These are phyloP conservation scores for Tetragonula clypearis DNA, from an alignment of 1,140 invertebrate species.

Conservation along the genomic window DNA sequence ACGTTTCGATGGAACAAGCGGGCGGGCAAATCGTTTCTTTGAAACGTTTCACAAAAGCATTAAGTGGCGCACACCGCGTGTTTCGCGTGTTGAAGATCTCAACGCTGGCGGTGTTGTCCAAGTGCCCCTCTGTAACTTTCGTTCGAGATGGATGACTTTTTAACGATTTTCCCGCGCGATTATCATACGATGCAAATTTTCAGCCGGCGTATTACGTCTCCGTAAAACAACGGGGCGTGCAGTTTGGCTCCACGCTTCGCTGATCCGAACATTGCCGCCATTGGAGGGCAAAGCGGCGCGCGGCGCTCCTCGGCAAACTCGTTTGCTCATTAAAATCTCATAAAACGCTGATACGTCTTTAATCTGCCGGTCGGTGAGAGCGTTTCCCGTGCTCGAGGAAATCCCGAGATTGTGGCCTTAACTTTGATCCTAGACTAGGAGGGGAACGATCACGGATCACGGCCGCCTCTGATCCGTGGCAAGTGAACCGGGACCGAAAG, in stretches of 20 bases:
- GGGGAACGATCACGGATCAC: constrained; percentile 36
- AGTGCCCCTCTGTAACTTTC: neutral
- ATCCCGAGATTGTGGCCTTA: constrained; percentile 39
- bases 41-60: constrained; percentile 21
- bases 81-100: neutral
- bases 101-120: neutral
- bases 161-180: constrained; percentile 30
- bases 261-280: neutral
- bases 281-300: neutral
- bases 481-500: constrained; percentile 60
- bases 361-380: constrained; percentile 29
- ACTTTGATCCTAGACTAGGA: constrained; percentile 48
- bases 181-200: constrained; percentile 25
- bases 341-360: constrained; percentile 48
- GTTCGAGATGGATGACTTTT: constrained; percentile 26
- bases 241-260: constrained; percentile 9
- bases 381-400: constrained; percentile 46
- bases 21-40: neutral
- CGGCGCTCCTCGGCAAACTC: constrained; percentile 30
- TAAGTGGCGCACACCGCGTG: neutral
- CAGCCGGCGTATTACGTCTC: neutral
- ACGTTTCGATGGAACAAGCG: neutral
- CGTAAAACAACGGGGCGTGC: neutral
- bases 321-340: constrained; percentile 55
- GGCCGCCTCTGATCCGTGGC: constrained; percentile 36